Conservation (phyloP, 1,140 invertebrate genomes). For the Drosophila littoralis region DNA sequence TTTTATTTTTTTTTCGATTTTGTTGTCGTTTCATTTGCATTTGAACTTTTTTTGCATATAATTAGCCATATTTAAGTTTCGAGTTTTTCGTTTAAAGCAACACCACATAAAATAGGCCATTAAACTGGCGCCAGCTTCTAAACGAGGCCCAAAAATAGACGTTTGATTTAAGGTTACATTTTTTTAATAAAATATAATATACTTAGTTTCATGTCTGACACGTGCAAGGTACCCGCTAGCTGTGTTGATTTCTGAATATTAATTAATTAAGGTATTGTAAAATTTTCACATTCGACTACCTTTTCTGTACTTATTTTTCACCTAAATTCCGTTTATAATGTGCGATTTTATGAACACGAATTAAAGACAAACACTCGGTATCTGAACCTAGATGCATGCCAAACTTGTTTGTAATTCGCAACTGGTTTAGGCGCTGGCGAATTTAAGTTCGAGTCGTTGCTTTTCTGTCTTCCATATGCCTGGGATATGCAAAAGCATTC, state of each 20-base stretch:
- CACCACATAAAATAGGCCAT: slow-evolving; percentile 16
- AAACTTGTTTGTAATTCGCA: background rate
- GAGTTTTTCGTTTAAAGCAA: slow-evolving; percentile 18
- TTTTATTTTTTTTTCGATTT: slow-evolving; percentile 24
- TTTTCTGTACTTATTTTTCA: slow-evolving; percentile 1
- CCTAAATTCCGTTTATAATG: background rate
- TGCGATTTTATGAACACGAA: background rate
- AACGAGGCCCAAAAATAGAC: slow-evolving; percentile 26
- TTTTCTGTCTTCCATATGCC: background rate
- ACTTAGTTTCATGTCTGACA: background rate
- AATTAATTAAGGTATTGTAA: background rate
- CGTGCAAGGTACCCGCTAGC: background rate
- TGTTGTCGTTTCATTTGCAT: slow-evolving; percentile 55
- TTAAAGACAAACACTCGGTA: too few species aligned
- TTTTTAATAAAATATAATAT: background rate
- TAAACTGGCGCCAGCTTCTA: slow-evolving; percentile 24
- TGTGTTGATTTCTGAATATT: background rate
- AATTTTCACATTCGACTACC: background rate
- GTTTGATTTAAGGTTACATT: slow-evolving; percentile 13
- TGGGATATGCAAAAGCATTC: background rate
- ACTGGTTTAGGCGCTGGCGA: background rate
- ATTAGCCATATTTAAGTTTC: slow-evolving; percentile 50
- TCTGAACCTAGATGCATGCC: background rate
- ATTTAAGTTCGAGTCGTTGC: background rate
- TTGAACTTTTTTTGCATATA: slow-evolving; percentile 58